A percentile compares a stretch with the other conserved stretches of the same genome.
Conservation (phyloP, 1,140 invertebrate species). For the Leptinotarsa lineolata region DNA sequence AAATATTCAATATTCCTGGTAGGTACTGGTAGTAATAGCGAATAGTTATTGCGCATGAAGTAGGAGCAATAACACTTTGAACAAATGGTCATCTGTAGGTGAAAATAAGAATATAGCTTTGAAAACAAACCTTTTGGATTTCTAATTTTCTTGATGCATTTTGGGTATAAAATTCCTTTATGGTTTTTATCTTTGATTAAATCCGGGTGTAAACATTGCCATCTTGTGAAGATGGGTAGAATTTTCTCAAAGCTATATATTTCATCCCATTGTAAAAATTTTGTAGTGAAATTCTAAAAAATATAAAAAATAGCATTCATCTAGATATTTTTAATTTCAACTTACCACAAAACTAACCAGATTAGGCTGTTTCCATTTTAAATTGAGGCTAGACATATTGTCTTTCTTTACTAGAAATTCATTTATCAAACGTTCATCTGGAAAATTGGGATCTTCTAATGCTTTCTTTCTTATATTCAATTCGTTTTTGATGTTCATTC, state of each 20-base stretch:
- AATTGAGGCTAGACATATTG: conserved; percentile 58
- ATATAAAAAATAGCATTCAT: conserved; percentile 14
- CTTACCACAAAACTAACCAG: conserved; percentile 71
- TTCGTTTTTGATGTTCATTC: conserved; percentile 68
- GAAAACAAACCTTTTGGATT: conserved; percentile 59
- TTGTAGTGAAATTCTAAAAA: conserved; percentile 67
- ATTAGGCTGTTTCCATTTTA: conserved; percentile 70
- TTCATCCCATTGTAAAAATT: conserved; percentile 73
- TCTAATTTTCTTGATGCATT: conserved; percentile 65
- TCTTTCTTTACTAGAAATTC: conserved; percentile 70
- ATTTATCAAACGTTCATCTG: conserved; percentile 72
- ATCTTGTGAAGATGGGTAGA: conserved; percentile 74
- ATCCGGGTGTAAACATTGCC: conserved; percentile 63
- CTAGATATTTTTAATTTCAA: too few species aligned
- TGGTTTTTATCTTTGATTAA: conserved; percentile 41
- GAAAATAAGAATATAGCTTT: neutral
- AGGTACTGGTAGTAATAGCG: neutral
- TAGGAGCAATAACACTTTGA: neutral
- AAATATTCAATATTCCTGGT: too few species aligned
- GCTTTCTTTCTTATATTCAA: conserved; percentile 71
- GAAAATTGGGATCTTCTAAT: conserved; percentile 67
- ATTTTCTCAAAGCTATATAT: conserved; percentile 78
- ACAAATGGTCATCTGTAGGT: neutral
- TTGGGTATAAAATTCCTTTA: conserved; percentile 55
- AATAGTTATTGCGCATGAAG: too few species aligned